Evolutionary conservation across 2,113 vertebrate species (phyloP).

Genomic region (Hiodon tergisus): DNA sequence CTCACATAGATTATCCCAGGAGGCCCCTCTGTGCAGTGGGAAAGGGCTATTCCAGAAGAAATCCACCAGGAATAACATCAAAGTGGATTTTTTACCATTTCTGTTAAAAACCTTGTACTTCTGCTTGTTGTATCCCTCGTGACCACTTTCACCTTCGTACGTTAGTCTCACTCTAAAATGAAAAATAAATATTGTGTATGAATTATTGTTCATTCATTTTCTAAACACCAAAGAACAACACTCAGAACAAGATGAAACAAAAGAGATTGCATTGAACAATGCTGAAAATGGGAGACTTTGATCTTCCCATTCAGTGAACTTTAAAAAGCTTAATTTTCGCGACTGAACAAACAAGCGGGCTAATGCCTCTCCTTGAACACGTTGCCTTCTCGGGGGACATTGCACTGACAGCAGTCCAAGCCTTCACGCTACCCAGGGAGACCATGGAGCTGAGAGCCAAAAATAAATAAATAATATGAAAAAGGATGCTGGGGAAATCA

Average conservation of each 20-base stretch:
- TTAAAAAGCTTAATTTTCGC: constrained; percentile 16
- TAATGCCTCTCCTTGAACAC: constrained; percentile 3
- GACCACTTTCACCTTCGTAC: neutral
- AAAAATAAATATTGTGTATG: neutral
- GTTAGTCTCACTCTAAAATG: neutral
- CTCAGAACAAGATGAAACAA: neutral
- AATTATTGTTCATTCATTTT: neutral
- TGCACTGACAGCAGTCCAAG: constrained; percentile 5
- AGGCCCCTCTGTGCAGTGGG: neutral
- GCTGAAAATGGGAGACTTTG: constrained; percentile 8
- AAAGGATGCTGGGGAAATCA: neutral
- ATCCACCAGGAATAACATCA: neutral
- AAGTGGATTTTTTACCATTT: neutral
- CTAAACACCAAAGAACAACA: neutral
- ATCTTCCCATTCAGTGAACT: constrained; percentile 13
- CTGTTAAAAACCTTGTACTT: neutral
- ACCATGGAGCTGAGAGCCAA: neutral
- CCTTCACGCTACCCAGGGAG: constrained; percentile 8
- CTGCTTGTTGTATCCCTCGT: too few relatives aligned
- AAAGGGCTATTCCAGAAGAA: neutral
- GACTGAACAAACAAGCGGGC: constrained; percentile 3
- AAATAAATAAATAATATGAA: neutral
- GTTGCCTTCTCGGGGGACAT: constrained; percentile 9
- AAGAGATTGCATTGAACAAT: constrained; percentile 1
- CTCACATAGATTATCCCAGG: neutral